Evolutionary conservation across 1,140 invertebrate species (phyloP), one percentile per base, ranked within the genome.

Genomic region (Pachyrhynchus sulphureomaculatus): DNA sequence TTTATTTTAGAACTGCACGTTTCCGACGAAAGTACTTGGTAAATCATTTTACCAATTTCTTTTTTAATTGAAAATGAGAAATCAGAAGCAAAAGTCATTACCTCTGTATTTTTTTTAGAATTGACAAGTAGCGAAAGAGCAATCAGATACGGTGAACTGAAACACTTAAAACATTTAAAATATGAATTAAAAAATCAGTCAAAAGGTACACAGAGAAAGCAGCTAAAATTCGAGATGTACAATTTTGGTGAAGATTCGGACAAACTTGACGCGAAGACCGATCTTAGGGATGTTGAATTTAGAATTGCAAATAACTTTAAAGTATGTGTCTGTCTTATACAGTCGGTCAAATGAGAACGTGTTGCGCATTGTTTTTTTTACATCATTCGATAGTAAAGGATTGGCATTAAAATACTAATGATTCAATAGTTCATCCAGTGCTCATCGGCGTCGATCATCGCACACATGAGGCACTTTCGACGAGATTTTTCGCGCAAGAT

Each of bases 211-310:
- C 81, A 85, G 8, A 82, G 86, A 70, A 84, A 89, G 72, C 93
- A 91, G 39, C 81, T 97, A 1, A 89, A 89, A 78, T 70, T 82
- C 58, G 77, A 82, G 64, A 75, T 72, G 12, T 82, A 79, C 42
- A 36, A 62, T 21, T 74, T 79, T 53, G 68, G 77, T 29, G 77
- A 79, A 13, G 79, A 85, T 24, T 15, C 33, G n/a, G 75, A 80
- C 1, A 84, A 86, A 26, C 76, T 83, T 4, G 80, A 83, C 32
- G 79, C 84, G 8, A 78, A 80, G 51, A 80, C 89, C 15, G 92
- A 98, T 75, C 90, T 97, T 29, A 86, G 91, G 67, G 94, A 98
- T 76, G 84, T 98, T n/a, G 93, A 97, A 76, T 93, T 93, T 78
- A 80, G 91, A 86, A 73, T 74, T 29, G 44, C 64, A 1, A 75